Conservation (phyloP, 2,888 invertebrate species). For the Eutolmus rufibarbis region DNA sequence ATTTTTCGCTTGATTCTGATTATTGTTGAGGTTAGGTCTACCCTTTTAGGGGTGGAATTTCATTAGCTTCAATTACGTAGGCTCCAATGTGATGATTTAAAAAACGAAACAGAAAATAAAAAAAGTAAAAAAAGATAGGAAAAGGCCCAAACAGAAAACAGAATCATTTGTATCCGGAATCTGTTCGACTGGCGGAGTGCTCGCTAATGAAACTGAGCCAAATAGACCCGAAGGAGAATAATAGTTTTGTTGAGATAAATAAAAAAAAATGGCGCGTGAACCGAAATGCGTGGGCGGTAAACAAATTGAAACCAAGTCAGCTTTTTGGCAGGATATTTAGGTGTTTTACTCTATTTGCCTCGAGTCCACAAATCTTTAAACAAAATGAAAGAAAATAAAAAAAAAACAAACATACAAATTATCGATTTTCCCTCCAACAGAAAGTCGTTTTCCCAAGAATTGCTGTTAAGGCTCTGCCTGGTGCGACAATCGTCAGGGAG, state of each 20-base stretch:
- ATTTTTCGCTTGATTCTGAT: constrained; percentile 19
- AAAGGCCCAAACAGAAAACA: background rate
- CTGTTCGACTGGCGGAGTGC: background rate
- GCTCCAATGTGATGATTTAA: background rate
- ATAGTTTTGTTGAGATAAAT: background rate
- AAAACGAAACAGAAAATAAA: background rate
- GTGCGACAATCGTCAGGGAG: constrained; percentile 84
- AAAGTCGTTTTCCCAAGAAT: constrained; percentile 78
- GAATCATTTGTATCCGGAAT: background rate
- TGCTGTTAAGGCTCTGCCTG: constrained; percentile 85
- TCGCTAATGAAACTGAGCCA: background rate
- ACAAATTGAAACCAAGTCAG: background rate
- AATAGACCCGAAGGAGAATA: background rate
- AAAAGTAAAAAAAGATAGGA: background rate
- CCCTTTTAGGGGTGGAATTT: constrained; percentile 1
- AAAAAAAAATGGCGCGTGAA: background rate
- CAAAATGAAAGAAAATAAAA: background rate
- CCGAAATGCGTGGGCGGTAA: background rate
- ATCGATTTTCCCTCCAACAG: constrained; percentile 52
- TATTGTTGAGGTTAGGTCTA: background rate
- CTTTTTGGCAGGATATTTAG: background rate
- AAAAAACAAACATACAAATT: background rate
- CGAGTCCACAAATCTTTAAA: background rate
- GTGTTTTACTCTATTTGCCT: background rate
- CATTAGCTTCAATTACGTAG: constrained; percentile 23